Percentiles rank a stretch among this genome's conserved stretches.
Evolutionary conservation across 2,888 invertebrate species (phyloP).

Genomic region (Tineola bisselliella): DNA sequence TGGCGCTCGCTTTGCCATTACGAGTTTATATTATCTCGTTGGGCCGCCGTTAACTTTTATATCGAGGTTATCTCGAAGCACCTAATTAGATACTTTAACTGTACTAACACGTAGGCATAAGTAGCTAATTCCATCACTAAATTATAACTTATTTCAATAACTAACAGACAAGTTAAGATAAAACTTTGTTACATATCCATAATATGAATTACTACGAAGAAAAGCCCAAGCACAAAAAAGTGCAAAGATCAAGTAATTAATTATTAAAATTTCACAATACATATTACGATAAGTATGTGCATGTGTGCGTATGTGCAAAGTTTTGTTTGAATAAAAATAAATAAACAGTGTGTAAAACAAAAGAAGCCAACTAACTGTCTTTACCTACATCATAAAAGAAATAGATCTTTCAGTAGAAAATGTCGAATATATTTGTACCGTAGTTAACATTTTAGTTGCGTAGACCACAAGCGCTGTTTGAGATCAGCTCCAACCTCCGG

Average conservation of each 20-base stretch:
- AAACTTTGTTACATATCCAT: not conserved
- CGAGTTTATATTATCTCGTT: slow-evolving; percentile 15
- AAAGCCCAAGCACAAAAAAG: too few relatives aligned
- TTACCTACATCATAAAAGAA: too few relatives aligned
- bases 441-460: not conserved
- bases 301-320: too few relatives aligned
- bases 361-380: too few relatives aligned
- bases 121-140: not conserved
- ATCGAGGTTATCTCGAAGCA: slow-evolving; percentile 2
- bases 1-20: slow-evolving; percentile 15
- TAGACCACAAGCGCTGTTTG: not conserved
- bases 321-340: too few relatives aligned
- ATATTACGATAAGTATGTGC: too few relatives aligned
- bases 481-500: slow-evolving; percentile 8
- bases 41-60: slow-evolving; percentile 2
- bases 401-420: not conserved
- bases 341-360: too few relatives aligned
- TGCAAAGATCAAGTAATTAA: too few relatives aligned
- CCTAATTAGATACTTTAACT: not conserved
- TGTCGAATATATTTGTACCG: not conserved
- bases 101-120: not conserved
- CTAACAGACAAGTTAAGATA: not conserved
- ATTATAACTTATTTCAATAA: not conserved
- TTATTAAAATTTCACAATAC: too few relatives aligned
- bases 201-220: too few relatives aligned